Evolutionary conservation across 2,797 vertebrate species (phyloP), one percentile per base, ranked within the genome.

Genomic region (Martes flavigula): DNA sequence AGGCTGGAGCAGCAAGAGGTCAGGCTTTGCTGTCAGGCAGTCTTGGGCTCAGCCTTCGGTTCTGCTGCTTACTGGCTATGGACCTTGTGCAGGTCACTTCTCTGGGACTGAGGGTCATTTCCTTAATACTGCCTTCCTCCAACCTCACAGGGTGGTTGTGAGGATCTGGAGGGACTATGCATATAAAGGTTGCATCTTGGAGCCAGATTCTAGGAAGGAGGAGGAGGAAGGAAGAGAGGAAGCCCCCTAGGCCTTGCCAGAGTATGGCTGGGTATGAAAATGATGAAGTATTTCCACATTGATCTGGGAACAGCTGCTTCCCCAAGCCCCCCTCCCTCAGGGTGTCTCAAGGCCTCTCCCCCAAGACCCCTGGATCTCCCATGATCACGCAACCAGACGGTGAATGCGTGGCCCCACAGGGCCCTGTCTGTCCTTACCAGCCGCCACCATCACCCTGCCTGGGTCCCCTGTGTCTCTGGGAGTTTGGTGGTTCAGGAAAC

Each of bases 321-420:
- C 51, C 20, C 27, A 8, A 17, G 14, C 2, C 12, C 18, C 8
- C 23, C 51, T 46, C 23, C 32, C 23, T 1, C 5, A 2, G 6
- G 23, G 38, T 75, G 60, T 83, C 82, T 72, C 18, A 30, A 86
- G 58, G 35, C 23, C 30, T 87, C 77, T 87, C 66, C 48, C 66
- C 35, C 12, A 25, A 66, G 25, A 54, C 20, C 43, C 35, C 58
- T 64, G 43, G 20, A 10, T 60, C 23, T 51, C 43, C 35, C 62
- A 11, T 60, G n/a, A 40, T 32, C 40, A 8, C 5, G 27, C 54
- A n/a, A 38, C 51, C 27, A 40, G 62, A 62, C 4, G 27, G 58
- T 72, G 46, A 73, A 30, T 62, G 60, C 0, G 0, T 35, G 43
- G 10, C 66, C 75, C 77, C 25, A 10, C 7, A 46, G 70, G 48